Base-by-base conservation (phyloP, 2,888 invertebrate species). In the Pseudolycoriella hygida region DNA sequence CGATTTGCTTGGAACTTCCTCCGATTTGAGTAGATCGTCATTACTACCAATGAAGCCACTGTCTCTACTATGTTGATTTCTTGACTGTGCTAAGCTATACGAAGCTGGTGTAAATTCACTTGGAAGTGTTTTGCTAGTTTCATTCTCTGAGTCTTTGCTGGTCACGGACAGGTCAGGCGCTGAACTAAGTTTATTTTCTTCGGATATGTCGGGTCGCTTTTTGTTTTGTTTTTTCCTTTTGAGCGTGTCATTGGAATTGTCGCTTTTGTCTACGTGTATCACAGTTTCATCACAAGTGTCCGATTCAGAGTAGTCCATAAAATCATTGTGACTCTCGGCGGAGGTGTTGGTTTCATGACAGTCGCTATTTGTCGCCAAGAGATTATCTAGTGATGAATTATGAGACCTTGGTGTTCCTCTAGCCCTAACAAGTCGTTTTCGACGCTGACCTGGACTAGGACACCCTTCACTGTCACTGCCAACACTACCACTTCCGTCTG, bases 401-500 rank as follows among this genome's bases (percentile, higher is more conserved):
- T 86, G 85, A 12, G 84, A 85, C 18, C 40, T 17, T 1, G 84
- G 85, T 0, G 85, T 83, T 4, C 86, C 87, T 39, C 88, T 71
- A 4, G 87, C 84, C 12, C 87, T 72, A 1, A 87, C 86, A 47
- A 86, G 63, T 32, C 81, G 72, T 58, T 89, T 88, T 48, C 86
- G 70, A 8, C 87, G 67, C 59, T 88, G 87, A 57, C 87, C 87
- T 1, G 88, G 88, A 62, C 87, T 88, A 3, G 86, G 87, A 52
- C 78, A 74, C 1, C 88, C 88, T 59, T 89, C 89, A 57, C 87
- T 87, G 56, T 89, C 88, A 64, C 88, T 88, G 5, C 89, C 89
- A 1, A 89, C 89, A 56, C 87, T 87, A 2, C 83, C 83, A 20
- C 81, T 82, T 2, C 86, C 88, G 53, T 77, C 77, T 2, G 55